Evolutionary conservation across 2,888 invertebrate species (phyloP).

Genomic region (Nomada ferruginata): DNA sequence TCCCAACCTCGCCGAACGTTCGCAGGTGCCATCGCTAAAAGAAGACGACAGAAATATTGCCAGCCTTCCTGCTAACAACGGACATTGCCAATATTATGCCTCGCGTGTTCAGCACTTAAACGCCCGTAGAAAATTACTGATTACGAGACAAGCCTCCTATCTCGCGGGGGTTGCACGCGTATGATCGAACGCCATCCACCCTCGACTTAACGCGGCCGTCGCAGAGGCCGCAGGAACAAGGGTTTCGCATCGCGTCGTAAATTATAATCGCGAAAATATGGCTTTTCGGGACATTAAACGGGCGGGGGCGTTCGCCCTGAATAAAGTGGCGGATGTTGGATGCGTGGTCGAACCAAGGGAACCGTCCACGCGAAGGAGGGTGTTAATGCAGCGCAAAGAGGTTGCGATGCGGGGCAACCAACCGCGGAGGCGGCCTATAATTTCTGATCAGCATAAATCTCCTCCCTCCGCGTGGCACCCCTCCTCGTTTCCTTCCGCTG

Average conservation of each 20-base stretch:
- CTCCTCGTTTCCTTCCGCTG: constrained; percentile 61
- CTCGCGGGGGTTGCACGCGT: background rate
- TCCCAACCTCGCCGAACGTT: constrained; percentile 19
- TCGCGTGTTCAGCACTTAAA: too few relatives aligned
- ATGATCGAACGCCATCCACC: constrained; percentile 1
- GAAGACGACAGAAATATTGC: background rate
- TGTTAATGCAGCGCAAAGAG: constrained; percentile 68
- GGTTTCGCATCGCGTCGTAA: constrained; percentile 58
- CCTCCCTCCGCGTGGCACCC: constrained; percentile 46
- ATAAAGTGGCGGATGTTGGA: constrained; percentile 62
- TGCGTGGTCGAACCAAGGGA: constrained; percentile 22
- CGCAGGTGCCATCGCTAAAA: background rate
- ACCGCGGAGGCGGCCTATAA: constrained; percentile 70
- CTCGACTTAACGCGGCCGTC: background rate
- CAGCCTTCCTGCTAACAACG: too few relatives aligned
- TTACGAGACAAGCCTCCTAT: background rate
- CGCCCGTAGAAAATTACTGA: too few relatives aligned
- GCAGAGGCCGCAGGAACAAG: constrained; percentile 2
- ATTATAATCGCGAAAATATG: constrained; percentile 78
- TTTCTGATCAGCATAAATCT: constrained; percentile 76
- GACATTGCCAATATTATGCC: too few relatives aligned
- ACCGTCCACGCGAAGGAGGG: constrained; percentile 11
- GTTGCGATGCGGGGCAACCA: constrained; percentile 53
- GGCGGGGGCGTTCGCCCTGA: constrained; percentile 55
- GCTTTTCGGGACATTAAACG: constrained; percentile 77